These are phyloP conservation scores for Brachyhypopomus occidentalis DNA, from an alignment of 2,113 vertebrate genomes.

Conservation along the genomic window DNA sequence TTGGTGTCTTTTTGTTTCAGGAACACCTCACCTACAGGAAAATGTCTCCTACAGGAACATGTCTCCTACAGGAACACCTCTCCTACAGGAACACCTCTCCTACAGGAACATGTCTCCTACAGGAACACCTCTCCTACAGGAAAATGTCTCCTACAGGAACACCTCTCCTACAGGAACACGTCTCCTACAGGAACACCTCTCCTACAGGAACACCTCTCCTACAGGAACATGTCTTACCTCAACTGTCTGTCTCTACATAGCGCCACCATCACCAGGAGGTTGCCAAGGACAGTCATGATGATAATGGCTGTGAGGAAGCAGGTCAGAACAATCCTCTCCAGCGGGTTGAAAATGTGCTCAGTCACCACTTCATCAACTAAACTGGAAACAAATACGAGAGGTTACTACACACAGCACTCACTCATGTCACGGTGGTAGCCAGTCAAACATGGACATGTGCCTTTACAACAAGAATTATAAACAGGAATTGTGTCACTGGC, in stretches of 20 bases:
- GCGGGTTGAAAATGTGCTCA: conserved; percentile 59
- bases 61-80: no score
- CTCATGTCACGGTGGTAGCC: background rate
- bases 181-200: conserved; percentile 33
- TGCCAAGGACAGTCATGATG: conserved; percentile 78
- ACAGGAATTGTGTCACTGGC: background rate
- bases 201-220: background rate
- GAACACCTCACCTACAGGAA: background rate
- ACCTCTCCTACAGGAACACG: background rate
- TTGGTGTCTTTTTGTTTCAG: background rate
- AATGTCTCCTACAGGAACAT: no score
- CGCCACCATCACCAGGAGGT: conserved; percentile 81
- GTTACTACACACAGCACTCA: background rate
- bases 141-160: conserved; percentile 45
- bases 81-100: background rate
- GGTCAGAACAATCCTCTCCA: conserved; percentile 69
- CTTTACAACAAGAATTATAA: background rate
- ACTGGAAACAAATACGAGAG: conserved; percentile 54
- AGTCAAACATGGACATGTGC: background rate
- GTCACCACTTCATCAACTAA: conserved; percentile 66
- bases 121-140: background rate
- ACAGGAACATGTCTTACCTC: conserved; percentile 64
- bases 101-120: conserved; percentile 41
- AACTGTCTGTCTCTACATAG: conserved; percentile 79
- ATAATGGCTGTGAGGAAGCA: conserved; percentile 76